phyloP scores from a whole-genome alignment of 2,113 vertebrate genomes.

The Xenopus borealis region DNA sequence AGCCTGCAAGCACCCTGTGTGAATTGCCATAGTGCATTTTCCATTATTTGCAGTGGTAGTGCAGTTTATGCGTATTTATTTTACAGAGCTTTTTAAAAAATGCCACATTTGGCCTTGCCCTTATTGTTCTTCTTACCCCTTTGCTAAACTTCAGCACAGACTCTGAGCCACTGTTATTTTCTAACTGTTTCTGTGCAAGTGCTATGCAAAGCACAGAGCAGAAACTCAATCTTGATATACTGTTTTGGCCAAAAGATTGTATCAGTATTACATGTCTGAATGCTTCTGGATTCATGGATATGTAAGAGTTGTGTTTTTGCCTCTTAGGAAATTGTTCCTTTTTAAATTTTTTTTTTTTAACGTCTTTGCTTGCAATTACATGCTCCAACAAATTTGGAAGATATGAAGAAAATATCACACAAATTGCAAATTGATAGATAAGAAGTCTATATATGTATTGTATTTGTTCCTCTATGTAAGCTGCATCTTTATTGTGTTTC shows the following conservation, averaged over 20 bases:
- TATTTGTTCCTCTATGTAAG: conserved; percentile 26
- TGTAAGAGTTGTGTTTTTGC: conserved; percentile 41
- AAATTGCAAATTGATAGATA: conserved; percentile 47
- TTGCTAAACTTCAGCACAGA: too few species aligned
- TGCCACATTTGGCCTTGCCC: too few species aligned
- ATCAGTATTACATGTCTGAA: conserved; percentile 44
- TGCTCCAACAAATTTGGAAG: conserved; percentile 37
- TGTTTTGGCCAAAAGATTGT: conserved; percentile 35
- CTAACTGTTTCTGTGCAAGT: too few species aligned
- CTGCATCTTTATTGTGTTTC: conserved; percentile 27
- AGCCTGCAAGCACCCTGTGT: too few species aligned
- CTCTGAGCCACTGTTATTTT: too few species aligned
- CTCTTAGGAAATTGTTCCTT: conserved; percentile 44
- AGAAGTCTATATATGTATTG: conserved; percentile 40
- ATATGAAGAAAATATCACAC: conserved; percentile 47
- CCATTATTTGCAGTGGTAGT: too few species aligned
- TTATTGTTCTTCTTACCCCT: too few species aligned
- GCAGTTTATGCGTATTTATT: too few species aligned
- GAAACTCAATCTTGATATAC: conserved; percentile 18
- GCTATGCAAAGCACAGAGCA: too few species aligned
- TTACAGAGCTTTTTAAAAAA: too few species aligned
- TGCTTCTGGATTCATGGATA: conserved; percentile 42
- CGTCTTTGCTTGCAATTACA: conserved; percentile 44
- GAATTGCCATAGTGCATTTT: too few species aligned
- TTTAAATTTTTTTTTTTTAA: conserved; percentile 4